Base-by-base conservation (phyloP, 2,113 vertebrate genomes). In the Phasianus colchicus region DNA sequence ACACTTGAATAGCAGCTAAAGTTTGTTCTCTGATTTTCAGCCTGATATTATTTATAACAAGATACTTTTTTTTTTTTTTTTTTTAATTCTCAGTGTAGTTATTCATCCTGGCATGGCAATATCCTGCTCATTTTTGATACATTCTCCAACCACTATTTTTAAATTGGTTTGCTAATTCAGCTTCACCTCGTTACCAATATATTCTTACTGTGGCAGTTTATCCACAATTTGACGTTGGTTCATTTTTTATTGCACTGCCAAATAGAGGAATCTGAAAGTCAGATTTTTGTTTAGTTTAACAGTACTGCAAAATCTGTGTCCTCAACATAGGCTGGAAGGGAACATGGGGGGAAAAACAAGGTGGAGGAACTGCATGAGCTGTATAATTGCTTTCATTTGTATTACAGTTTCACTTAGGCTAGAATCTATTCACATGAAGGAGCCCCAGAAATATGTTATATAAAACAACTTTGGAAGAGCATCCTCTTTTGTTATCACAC, bases 1-100 rank as follows among this genome's bases (percentile, higher is more conserved):
- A 45, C 87, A 79, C 70, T 70, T 84, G 74, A 82, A 84, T 77
- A 57, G 30, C 30, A 92, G 63, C 73, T 86, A 20, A 86, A 89
- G 30, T 80, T 85, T 85, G 20, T 85, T 92, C 42, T 83, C 30
- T 1, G 1, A 11, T 76, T 90, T 72, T 73, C 48, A 38, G 3
- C 70, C 60, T 74, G 15, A 14, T 52, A 42, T 90, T 22, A 43
- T 77, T 74, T 43, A 32, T 75, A 36, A 63, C 36, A 52, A 89
- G 86, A 42, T 11, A 15, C 10, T 82, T 14, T 82, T 14, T 38
- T 38, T 38, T 25, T 10, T 27, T 71, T 71, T 32, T 25, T 38
- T 50, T 79, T 79, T 7, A 60, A 55, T 85, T 86, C 10, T 3
- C 11, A 61, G 29, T 75, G 6, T 69, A 75, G 42, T 47, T 4